Conservation (phyloP, 2,797 vertebrate species). For the Aldrovandia affinis region DNA sequence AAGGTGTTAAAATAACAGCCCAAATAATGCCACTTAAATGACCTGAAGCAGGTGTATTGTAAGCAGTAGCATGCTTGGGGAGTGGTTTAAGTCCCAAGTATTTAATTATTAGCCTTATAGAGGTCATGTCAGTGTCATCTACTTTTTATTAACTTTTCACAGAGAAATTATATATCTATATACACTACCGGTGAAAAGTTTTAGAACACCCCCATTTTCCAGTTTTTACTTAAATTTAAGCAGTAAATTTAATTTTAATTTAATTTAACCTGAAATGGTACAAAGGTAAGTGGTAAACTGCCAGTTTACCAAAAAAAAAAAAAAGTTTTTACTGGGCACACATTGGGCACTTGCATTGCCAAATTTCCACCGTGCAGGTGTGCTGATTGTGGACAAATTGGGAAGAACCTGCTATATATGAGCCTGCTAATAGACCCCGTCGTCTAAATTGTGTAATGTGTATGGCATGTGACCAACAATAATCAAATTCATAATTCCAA, state of each 20-base stretch:
- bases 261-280: no score
- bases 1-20: not conserved
- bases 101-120: no score
- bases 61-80: not conserved
- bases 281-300: not conserved
- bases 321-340: not conserved
- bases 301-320: not conserved
- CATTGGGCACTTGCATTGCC: not conserved
- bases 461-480: not conserved
- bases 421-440: not conserved
- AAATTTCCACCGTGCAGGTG: not conserved
- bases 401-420: not conserved
- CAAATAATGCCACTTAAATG: not conserved
- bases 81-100: not conserved
- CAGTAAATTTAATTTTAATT: not conserved
- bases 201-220: no score
- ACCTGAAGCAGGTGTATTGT: not conserved
- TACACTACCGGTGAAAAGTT: no score
- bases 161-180: no score
- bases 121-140: not conserved
- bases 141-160: not conserved
- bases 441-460: not conserved
- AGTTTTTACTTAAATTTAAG: no score
- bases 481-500: not conserved
- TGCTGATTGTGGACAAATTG: not conserved